These are phyloP conservation scores for Tangara arthus DNA, from an alignment of 2,797 vertebrate genomes.

Conservation along the genomic window DNA sequence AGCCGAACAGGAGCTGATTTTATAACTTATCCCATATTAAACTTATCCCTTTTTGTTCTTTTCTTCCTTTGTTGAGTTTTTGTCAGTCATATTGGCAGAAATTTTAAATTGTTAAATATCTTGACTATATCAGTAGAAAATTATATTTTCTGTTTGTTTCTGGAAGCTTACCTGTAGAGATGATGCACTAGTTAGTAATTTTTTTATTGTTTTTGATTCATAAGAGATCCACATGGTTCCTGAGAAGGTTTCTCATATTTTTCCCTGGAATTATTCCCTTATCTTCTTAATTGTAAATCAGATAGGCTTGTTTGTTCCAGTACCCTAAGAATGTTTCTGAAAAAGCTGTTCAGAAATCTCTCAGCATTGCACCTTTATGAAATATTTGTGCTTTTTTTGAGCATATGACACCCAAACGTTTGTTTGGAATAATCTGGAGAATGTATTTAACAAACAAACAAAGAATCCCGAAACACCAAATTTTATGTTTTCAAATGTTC, in stretches of 20 bases:
- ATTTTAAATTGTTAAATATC: neutral
- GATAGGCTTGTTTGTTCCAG: neutral
- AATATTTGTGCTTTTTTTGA: neutral
- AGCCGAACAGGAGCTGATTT: neutral
- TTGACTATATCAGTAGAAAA: neutral
- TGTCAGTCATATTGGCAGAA: neutral
- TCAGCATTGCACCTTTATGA: neutral
- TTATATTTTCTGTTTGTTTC: neutral
- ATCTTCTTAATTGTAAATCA: neutral
- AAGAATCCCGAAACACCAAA: rapidly evolving
- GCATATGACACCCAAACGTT: neutral
- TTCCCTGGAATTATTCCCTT: neutral
- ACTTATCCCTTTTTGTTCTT: neutral
- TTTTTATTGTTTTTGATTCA: neutral
- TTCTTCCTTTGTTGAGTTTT: neutral
- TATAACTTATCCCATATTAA: neutral
- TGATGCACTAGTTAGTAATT: neutral
- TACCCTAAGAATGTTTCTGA: neutral
- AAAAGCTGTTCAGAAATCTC: neutral
- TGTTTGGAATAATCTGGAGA: neutral
- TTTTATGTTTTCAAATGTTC: neutral
- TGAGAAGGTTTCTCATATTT: neutral
- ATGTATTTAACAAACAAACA: neutral
- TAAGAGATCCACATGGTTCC: neutral
- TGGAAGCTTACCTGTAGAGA: neutral